Percentiles rank a stretch among this genome's conserved stretches.
phyloP scores from a whole-genome alignment of 1,140 invertebrate genomes.

The Hypothenemus hampei region DNA sequence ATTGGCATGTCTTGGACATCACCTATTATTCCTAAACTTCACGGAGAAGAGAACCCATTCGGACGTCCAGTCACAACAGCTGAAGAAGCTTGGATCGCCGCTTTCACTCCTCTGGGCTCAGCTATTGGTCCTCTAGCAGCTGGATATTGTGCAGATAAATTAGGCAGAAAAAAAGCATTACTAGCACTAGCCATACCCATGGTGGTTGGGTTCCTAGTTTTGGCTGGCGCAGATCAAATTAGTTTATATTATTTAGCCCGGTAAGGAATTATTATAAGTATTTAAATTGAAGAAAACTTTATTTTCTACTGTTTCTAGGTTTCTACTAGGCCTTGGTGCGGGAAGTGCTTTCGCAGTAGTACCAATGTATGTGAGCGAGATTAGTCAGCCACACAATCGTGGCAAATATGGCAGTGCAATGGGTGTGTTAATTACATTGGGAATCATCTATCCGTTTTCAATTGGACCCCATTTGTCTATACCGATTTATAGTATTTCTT shows the following conservation, averaged over 20 bases:
- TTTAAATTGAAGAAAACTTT: slow-evolving; percentile 33
- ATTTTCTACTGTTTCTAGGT: slow-evolving; percentile 47
- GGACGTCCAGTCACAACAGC: slow-evolving; percentile 44
- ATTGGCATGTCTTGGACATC: slow-evolving; percentile 59
- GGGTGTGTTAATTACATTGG: slow-evolving; percentile 32
- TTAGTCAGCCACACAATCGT: slow-evolving; percentile 33
- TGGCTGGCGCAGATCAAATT: slow-evolving; percentile 12
- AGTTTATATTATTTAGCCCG: slow-evolving; percentile 16
- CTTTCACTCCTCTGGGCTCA: slow-evolving; percentile 73
- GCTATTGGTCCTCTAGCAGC: slow-evolving; percentile 45
- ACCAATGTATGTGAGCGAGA: slow-evolving; percentile 51
- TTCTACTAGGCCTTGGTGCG: slow-evolving; percentile 46
- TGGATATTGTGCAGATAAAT: slow-evolving; percentile 43
- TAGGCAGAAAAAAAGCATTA: slow-evolving; percentile 48
- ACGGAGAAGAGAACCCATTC: slow-evolving; percentile 32
- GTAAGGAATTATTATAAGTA: slow-evolving; percentile 2
- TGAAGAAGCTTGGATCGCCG: slow-evolving; percentile 74
- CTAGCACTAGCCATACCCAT: slow-evolving; percentile 44
- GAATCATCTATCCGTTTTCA: slow-evolving; percentile 46
- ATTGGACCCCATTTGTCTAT: slow-evolving; percentile 57
- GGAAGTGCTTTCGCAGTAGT: slow-evolving; percentile 50
- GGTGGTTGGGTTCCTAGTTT: slow-evolving; percentile 16
- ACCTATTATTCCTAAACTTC: slow-evolving; percentile 58
- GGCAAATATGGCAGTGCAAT: slow-evolving; percentile 33
- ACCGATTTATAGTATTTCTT: slow-evolving; percentile 48